Percentiles rank a stretch among this genome's conserved stretches.
Conservation (phyloP, 1,140 invertebrate species). For the Mylabris phalerata region DNA sequence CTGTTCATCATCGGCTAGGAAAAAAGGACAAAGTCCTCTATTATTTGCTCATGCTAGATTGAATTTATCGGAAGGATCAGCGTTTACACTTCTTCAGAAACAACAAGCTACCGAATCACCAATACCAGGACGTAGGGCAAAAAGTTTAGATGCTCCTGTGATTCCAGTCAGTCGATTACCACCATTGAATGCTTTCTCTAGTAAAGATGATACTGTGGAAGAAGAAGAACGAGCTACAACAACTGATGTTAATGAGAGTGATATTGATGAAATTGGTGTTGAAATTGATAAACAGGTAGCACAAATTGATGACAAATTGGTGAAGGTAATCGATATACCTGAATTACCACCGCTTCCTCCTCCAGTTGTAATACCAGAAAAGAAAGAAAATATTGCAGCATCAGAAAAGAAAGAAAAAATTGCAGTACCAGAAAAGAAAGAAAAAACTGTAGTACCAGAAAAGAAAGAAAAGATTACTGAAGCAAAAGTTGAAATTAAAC, state of each 20-base stretch:
- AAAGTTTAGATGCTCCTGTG: constrained; percentile 75
- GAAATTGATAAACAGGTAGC: neutral
- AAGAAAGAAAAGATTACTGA: neutral
- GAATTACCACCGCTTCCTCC: neutral
- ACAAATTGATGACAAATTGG: constrained; percentile 1
- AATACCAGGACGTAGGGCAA: constrained; percentile 63
- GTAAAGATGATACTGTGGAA: constrained; percentile 77
- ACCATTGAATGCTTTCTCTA: constrained; percentile 77
- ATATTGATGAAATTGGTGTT: neutral
- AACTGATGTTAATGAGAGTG: constrained; percentile 5
- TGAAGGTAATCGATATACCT: constrained; percentile 8
- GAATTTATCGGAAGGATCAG: constrained; percentile 75
- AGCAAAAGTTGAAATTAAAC: constrained; percentile 14
- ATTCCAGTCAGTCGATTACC: constrained; percentile 70
- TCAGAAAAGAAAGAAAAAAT: too few species aligned
- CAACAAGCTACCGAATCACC: constrained; percentile 68
- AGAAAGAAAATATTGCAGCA: neutral
- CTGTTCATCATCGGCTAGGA: constrained; percentile 50
- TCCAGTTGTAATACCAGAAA: constrained; percentile 1
- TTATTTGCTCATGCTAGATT: constrained; percentile 69
- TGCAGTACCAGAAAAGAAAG: constrained; percentile 1
- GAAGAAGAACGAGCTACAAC: constrained; percentile 47
- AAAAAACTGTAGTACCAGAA: too few species aligned
- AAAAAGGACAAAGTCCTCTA: constrained; percentile 65
- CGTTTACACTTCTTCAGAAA: constrained; percentile 60